phyloP scores from a whole-genome alignment of 1,140 invertebrate genomes.

The Holotrichia oblita region DNA sequence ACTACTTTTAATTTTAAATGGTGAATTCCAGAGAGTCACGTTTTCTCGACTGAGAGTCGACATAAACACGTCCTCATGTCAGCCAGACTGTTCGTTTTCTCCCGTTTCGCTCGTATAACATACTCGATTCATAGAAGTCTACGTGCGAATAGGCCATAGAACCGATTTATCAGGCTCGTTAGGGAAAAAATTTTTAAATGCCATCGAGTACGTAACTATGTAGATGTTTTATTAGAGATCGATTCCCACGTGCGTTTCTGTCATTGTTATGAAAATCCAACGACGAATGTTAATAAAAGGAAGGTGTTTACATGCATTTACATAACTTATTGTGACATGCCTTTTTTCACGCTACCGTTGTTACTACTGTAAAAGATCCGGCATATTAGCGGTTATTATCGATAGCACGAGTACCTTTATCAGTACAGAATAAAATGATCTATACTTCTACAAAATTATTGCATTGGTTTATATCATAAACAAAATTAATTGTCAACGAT shows the following conservation, averaged over 20 bases:
- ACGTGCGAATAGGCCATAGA: slow-evolving; percentile 20
- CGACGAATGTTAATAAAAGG: slow-evolving; percentile 32
- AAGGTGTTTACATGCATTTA: slow-evolving; percentile 25
- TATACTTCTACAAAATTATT: too few relatives aligned
- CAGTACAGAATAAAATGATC: too few relatives aligned
- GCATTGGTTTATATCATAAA: too few relatives aligned
- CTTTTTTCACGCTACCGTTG: slow-evolving; percentile 22
- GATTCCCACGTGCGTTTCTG: slow-evolving; percentile 27
- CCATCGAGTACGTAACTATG: slow-evolving; percentile 2
- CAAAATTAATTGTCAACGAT: too few relatives aligned
- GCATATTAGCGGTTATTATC: too few relatives aligned
- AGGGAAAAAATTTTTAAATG: slow-evolving; percentile 15
- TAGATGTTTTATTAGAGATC: slow-evolving; percentile 18
- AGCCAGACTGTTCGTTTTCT: slow-evolving; percentile 33
- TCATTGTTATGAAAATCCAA: slow-evolving; percentile 27
- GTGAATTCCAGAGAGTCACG: slow-evolving; percentile 39
- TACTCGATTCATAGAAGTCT: slow-evolving; percentile 22
- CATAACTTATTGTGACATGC: slow-evolving; percentile 12
- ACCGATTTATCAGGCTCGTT: slow-evolving; percentile 12
- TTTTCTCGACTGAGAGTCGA: slow-evolving; percentile 27
- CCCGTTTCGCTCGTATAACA: slow-evolving; percentile 11
- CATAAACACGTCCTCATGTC: slow-evolving; percentile 39
- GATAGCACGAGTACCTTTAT: too few relatives aligned
- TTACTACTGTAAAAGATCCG: neutral
- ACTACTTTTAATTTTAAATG: slow-evolving; percentile 41